phyloP scores from a whole-genome alignment of 2,113 vertebrate species.

The Phalacrocorax aristotelis region DNA sequence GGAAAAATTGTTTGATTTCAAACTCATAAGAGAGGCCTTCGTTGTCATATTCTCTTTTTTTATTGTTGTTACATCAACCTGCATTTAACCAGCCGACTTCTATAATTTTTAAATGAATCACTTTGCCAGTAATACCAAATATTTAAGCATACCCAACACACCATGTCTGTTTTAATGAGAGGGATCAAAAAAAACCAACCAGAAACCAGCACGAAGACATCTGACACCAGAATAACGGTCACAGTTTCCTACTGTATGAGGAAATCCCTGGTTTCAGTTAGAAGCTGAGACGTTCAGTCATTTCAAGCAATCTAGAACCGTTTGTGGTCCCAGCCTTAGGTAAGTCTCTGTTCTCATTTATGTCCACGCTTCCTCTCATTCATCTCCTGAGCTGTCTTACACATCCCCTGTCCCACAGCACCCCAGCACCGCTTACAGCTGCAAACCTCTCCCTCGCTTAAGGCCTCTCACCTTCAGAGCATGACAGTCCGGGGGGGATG shows the following conservation, averaged over 20 bases:
- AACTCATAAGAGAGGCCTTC: not conserved
- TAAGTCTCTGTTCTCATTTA: not conserved
- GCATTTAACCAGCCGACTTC: not conserved
- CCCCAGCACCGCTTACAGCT: not conserved
- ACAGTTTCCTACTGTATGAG: slow-evolving; percentile 32
- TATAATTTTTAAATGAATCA: slow-evolving; percentile 11
- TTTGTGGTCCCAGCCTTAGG: slow-evolving; percentile 39
- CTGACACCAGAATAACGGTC: slow-evolving; percentile 57
- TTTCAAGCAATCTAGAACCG: not conserved
- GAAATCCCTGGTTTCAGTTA: slow-evolving; percentile 55
- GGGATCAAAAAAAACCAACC: not conserved
- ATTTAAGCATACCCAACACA: not conserved
- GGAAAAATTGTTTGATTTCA: not conserved
- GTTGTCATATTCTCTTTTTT: not conserved
- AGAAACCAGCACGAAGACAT: slow-evolving; percentile 27
- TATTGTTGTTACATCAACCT: slow-evolving; percentile 50
- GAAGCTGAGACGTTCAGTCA: slow-evolving; percentile 20
- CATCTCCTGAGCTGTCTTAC: not conserved
- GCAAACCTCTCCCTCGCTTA: not conserved
- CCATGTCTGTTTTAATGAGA: not conserved
- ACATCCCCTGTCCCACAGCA: not conserved
- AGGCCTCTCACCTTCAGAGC: not conserved
- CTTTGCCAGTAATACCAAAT: not conserved
- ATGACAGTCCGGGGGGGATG: not conserved
- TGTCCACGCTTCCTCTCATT: not conserved